These are phyloP conservation scores for Plectrocnemia conspersa DNA, from an alignment of 1,140 invertebrate genomes.

Conservation along the genomic window DNA sequence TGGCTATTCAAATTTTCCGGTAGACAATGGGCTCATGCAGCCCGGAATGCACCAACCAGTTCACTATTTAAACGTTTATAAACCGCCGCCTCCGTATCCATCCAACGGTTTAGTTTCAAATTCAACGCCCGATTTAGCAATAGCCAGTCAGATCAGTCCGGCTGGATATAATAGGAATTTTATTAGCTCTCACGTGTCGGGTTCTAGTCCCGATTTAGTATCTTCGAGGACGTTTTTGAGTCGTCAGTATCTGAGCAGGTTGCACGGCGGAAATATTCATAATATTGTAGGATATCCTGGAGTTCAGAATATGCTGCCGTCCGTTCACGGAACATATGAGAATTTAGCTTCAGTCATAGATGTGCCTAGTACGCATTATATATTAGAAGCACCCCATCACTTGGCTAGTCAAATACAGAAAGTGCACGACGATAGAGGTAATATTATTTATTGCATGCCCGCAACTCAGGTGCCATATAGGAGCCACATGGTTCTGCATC, in stretches of 20 bases:
- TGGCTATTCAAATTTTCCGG: slow-evolving; percentile 41
- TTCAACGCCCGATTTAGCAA: slow-evolving; percentile 76
- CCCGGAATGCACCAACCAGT: slow-evolving; percentile 43
- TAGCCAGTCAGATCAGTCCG: slow-evolving; percentile 51
- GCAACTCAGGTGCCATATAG: slow-evolving; percentile 50
- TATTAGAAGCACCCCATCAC: slow-evolving; percentile 46
- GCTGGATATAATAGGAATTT: slow-evolving; percentile 50
- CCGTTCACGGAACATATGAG: slow-evolving; percentile 65
- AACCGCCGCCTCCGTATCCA: slow-evolving; percentile 79
- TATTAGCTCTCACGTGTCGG: slow-evolving; percentile 59
- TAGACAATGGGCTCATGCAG: slow-evolving; percentile 38
- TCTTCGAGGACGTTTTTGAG: slow-evolving; percentile 60
- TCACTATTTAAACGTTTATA: slow-evolving; percentile 67
- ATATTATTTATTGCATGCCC: slow-evolving; percentile 57
- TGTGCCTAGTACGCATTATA: slow-evolving; percentile 43
- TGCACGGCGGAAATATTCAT: slow-evolving; percentile 40
- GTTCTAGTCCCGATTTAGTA: slow-evolving; percentile 72
- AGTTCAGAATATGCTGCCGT: slow-evolving; percentile 42
- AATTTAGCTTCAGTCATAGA: slow-evolving; percentile 54
- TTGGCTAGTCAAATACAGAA: slow-evolving; percentile 57
- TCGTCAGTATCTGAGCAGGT: slow-evolving; percentile 49
- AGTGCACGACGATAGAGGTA: slow-evolving; percentile 56
- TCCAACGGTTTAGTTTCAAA: slow-evolving; percentile 66
- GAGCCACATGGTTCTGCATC: slow-evolving; percentile 49
- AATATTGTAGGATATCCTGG: slow-evolving; percentile 39